A percentile compares a stretch with the other conserved stretches of the same genome.
phyloP scores from a whole-genome alignment of 92 coral and sea anemone species.

The Bergia sp. region DNA sequence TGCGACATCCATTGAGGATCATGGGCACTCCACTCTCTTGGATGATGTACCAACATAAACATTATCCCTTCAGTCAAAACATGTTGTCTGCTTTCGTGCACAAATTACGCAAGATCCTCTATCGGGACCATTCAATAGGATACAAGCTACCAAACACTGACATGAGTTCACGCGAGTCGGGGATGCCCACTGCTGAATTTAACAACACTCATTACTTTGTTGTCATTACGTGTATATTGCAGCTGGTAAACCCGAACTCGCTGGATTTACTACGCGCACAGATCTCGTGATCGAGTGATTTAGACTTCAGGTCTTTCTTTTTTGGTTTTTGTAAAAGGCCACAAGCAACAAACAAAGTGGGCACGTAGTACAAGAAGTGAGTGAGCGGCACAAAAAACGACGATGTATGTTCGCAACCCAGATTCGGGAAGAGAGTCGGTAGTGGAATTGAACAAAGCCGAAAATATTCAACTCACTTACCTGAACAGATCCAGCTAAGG shows the following conservation, averaged over 20 bases:
- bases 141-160: neutral
- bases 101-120: neutral
- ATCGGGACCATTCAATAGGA: neutral
- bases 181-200: constrained; percentile 19
- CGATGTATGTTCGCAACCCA: neutral
- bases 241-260: constrained; percentile 28
- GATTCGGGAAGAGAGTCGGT: neutral
- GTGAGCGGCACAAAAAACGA: neutral
- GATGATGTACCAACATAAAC: constrained; percentile 7
- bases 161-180: constrained; percentile 23
- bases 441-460: constrained; percentile 1
- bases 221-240: constrained; percentile 25
- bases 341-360: constrained; percentile 14
- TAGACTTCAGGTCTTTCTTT: neutral
- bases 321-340: neutral
- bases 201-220: constrained; percentile 26
- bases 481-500: constrained; percentile 38
- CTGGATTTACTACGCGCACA: constrained; percentile 11
- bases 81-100: neutral
- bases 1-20: neutral
- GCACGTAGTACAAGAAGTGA: neutral
- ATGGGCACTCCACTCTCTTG: constrained; percentile 12
- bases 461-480: neutral
- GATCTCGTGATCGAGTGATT: constrained; percentile 23
- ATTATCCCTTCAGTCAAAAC: constrained; percentile 18